A percentile compares a stretch with the other conserved stretches of the same genome.
phyloP scores from a whole-genome alignment of 2,888 invertebrate species.

The Ophion ventricosus region DNA sequence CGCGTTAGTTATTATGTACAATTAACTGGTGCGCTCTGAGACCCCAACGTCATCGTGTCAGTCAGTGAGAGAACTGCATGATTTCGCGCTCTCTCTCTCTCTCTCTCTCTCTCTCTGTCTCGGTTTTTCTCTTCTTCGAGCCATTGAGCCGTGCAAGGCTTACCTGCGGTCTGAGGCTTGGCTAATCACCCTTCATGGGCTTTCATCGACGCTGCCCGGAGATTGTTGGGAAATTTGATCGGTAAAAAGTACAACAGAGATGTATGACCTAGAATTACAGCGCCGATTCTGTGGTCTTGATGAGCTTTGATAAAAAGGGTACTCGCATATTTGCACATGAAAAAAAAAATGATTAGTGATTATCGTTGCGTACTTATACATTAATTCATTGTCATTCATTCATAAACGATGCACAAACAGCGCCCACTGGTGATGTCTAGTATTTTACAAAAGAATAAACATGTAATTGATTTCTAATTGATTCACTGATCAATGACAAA shows the following conservation, averaged over 20 bases:
- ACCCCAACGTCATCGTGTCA: slow-evolving; percentile 59
- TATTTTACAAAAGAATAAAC: too few species aligned
- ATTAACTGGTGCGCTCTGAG: slow-evolving; percentile 72
- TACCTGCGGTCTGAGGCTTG: slow-evolving; percentile 77
- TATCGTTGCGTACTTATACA: too few species aligned
- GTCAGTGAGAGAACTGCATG: slow-evolving; percentile 46
- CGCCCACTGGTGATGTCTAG: too few species aligned
- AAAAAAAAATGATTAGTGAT: too few species aligned
- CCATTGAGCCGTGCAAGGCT: slow-evolving; percentile 79
- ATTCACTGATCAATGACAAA: too few species aligned
- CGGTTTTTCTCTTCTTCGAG: slow-evolving; percentile 36
- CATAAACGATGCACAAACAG: too few species aligned
- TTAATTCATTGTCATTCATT: too few species aligned
- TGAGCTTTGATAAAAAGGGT: not conserved
- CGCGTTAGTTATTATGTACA: slow-evolving; percentile 78
- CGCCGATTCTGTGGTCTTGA: slow-evolving; percentile 11
- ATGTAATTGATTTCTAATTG: too few species aligned
- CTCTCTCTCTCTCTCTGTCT: not conserved
- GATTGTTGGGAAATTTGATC: slow-evolving; percentile 59
- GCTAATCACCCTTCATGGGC: slow-evolving; percentile 77
- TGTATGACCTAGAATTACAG: slow-evolving; percentile 40
- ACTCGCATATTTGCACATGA: not conserved
- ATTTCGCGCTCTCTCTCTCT: slow-evolving; percentile 11
- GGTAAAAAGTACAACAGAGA: slow-evolving; percentile 36
- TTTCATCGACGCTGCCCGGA: slow-evolving; percentile 56